Evolutionary conservation across 1,140 invertebrate species (phyloP), one percentile per base, ranked within the genome.

Genomic region (Ceratina australensis): DNA sequence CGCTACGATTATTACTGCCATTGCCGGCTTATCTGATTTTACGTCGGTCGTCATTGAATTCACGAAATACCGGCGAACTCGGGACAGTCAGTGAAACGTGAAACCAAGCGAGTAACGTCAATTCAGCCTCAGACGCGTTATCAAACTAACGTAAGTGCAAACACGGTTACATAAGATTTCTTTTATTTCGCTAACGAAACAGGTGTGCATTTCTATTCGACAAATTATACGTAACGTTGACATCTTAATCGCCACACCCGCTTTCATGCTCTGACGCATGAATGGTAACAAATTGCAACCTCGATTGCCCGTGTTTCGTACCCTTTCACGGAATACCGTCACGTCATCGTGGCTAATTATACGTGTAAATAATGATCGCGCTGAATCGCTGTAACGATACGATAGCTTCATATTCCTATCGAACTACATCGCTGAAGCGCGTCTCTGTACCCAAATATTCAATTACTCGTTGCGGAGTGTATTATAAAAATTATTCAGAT

Each of bases 21-120:
- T 49, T n/a, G 28, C 15, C 33, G 2, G 56, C 1, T 65, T 65
- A 64, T 72, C 60, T 72, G 52, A 57, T 78, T 68, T 72, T 22
- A 68, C 57, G 57, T 61, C 28, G 3, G 2, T 33, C 33, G 33
- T 3, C 33, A 7, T 3, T 7, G 33, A 33, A 33, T 10, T 10
- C 50, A 52, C 18, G 50, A 52, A 52, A 52, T 52, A 52, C 3
- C 50, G 12, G 3, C 3, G 4, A 52, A 52, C 12, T 16, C 50
- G 3, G 47, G 33, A 8, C n/a, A 20, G 10, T 20, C 20, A 4
- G 0, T 16, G 13, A 18, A 60, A 60, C 22, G 0, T 2, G 26
- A 68, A 22, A 68, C 33, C 33, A 10, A 8, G 33, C 33, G 33
- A 33, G 10, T 15, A 18, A n/a, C 4, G 16, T 42, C 3, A 8